Evolutionary conservation across 2,113 vertebrate genomes (phyloP).

Genomic region (Indicator maculatus): DNA sequence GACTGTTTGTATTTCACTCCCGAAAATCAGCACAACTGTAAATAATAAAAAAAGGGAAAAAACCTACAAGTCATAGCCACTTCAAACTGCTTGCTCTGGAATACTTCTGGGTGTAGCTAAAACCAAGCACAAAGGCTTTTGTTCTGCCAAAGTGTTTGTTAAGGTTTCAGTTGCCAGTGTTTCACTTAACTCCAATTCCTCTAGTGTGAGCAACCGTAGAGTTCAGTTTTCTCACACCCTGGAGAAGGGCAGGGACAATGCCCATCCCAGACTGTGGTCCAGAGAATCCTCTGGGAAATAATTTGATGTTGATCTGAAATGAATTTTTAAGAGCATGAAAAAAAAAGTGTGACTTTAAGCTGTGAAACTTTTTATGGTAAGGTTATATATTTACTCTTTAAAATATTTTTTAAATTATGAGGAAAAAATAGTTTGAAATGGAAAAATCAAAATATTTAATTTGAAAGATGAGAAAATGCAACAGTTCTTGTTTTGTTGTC

Average conservation of each 20-base stretch:
- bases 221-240: background rate
- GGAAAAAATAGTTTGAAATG: background rate
- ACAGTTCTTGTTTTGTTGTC: background rate
- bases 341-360: conserved; percentile 30
- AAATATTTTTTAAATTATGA: background rate
- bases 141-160: background rate
- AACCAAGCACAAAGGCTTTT: background rate
- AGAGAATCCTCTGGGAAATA: background rate
- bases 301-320: background rate
- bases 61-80: background rate
- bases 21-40: conserved; percentile 14
- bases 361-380: conserved; percentile 32
- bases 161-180: background rate
- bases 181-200: background rate
- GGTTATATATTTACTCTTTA: background rate
- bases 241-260: background rate
- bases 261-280: background rate
- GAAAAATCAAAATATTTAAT: background rate
- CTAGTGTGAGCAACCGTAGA: background rate
- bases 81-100: background rate
- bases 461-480: background rate
- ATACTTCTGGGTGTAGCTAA: background rate
- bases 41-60: background rate
- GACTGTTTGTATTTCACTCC: background rate
- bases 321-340: background rate